phyloP scores from a whole-genome alignment of 2,113 vertebrate genomes.

The Cyanoderma ruficeps region DNA sequence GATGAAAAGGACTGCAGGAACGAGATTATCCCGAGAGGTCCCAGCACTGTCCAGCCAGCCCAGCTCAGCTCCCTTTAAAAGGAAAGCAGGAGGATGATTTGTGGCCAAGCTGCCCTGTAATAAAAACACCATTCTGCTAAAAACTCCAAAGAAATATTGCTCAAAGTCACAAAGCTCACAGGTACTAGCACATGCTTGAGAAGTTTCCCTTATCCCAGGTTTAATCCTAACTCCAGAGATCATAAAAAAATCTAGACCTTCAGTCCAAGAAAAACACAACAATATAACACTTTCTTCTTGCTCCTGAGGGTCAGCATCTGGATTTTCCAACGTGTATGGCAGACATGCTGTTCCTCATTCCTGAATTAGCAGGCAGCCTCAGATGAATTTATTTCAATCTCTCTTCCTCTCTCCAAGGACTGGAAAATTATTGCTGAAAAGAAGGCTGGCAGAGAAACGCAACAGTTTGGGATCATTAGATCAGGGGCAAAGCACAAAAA shows the following conservation, averaged over 20 bases:
- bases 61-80: background rate
- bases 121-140: background rate
- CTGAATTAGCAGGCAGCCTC: background rate
- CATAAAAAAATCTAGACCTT: background rate
- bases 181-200: fast-evolving
- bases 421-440: background rate
- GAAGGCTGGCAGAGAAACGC: background rate
- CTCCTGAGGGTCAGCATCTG: background rate
- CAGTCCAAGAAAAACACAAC: background rate
- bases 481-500: background rate
- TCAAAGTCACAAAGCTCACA: background rate
- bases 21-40: background rate
- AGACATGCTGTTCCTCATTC: fast-evolving
- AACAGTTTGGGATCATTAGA: background rate
- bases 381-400: background rate
- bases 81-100: background rate
- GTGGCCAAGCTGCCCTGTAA: background rate
- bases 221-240: background rate
- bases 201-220: background rate
- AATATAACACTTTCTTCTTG: background rate
- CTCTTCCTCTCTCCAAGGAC: background rate
- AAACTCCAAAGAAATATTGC: background rate
- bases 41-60: background rate
- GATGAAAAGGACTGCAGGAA: background rate
- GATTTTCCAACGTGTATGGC: background rate